Conservation (phyloP, 1,140 invertebrate genomes). For the Zaprionus inermis region DNA sequence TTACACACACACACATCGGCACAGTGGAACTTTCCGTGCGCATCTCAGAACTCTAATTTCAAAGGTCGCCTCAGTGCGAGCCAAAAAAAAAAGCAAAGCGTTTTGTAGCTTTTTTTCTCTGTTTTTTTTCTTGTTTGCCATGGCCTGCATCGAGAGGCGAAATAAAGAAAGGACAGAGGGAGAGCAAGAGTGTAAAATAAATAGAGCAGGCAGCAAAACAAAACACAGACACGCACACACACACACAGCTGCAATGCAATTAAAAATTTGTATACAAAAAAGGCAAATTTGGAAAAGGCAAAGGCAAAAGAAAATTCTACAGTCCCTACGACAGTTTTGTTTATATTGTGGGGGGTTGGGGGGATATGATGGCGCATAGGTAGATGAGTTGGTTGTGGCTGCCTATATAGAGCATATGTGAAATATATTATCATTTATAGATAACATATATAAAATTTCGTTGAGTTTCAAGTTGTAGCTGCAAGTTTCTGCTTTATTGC, state of each 20-base stretch:
- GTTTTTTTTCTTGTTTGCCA: slow-evolving; percentile 30
- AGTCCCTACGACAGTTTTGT: neutral
- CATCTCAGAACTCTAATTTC: slow-evolving; percentile 82
- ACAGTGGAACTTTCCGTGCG: slow-evolving; percentile 65
- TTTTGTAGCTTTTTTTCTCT: slow-evolving; percentile 28
- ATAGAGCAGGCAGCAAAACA: neutral
- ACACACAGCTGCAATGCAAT: neutral
- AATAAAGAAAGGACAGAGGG: neutral
- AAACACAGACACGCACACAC: neutral
- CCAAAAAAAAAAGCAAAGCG: slow-evolving; percentile 16
- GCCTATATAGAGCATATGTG: too few species aligned
- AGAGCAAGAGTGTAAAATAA: neutral
- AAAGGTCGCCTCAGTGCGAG: slow-evolving; percentile 64
- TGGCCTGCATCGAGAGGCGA: slow-evolving; percentile 17
- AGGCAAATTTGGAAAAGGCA: neutral
- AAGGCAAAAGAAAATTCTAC: neutral
- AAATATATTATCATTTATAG: neutral
- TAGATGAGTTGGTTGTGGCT: too few species aligned
- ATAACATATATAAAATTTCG: too few species aligned
- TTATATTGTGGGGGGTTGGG: neutral
- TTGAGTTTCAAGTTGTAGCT: neutral
- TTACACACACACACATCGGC: slow-evolving; percentile 20
- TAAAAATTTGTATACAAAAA: slow-evolving; percentile 8
- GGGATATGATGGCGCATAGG: neutral
- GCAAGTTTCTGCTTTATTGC: neutral